These are phyloP conservation scores for Eleutherodactylus coqui DNA, from an alignment of 2,797 vertebrate genomes.

Conservation along the genomic window DNA sequence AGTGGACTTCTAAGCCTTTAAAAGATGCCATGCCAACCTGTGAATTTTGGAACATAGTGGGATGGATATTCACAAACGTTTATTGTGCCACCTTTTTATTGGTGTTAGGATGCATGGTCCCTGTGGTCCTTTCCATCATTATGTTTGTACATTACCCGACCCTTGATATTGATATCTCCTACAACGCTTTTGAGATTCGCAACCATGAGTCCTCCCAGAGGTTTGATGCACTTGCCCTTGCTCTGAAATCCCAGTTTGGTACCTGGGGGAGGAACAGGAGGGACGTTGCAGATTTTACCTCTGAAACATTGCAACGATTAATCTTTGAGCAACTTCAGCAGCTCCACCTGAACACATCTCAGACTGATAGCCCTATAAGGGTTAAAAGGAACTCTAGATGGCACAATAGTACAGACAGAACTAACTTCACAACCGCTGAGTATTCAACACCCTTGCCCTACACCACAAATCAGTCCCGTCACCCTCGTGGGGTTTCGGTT, in stretches of 20 bases:
- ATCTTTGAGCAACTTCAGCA: constrained; percentile 84
- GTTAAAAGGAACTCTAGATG: not conserved
- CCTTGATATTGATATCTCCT: constrained; percentile 97
- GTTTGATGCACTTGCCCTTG: constrained; percentile 90
- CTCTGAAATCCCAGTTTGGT: constrained; percentile 93
- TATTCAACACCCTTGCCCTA: not conserved
- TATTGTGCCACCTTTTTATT: constrained; percentile 85
- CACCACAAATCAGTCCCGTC: constrained; percentile 62
- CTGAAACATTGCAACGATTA: constrained; percentile 83
- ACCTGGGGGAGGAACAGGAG: constrained; percentile 92
- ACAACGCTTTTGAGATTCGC: constrained; percentile 96
- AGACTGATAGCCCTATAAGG: fast-evolving
- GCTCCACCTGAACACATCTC: constrained; percentile 73
- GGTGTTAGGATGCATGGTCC: constrained; percentile 85
- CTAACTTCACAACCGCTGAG: constrained; percentile 1
- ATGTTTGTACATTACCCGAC: constrained; percentile 95
- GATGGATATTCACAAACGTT: constrained; percentile 89
- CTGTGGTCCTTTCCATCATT: constrained; percentile 83
- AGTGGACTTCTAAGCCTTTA: constrained; percentile 68
- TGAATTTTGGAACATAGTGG: constrained; percentile 85
- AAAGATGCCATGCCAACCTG: constrained; percentile 62
- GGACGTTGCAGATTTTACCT: constrained; percentile 83
- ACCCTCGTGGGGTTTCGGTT: constrained; percentile 63
- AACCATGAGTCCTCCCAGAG: constrained; percentile 95
- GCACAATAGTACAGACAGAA: constrained; percentile 3